These are phyloP conservation scores for Ptychoptera contaminata DNA, from an alignment of 2,888 invertebrate species.

Conservation along the genomic window DNA sequence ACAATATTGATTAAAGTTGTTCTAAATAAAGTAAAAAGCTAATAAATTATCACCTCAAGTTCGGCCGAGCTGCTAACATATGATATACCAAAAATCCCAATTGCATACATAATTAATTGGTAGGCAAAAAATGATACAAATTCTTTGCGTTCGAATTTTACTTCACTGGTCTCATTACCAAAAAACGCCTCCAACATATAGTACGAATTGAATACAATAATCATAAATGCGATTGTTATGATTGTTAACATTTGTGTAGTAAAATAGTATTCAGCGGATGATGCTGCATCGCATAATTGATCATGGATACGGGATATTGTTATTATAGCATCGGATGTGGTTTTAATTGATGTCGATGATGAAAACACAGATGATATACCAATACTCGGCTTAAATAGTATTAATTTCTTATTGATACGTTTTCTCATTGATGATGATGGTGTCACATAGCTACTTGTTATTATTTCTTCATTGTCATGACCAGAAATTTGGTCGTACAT, in stretches of 20 bases:
- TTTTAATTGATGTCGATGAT: background rate
- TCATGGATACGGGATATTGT: constrained; percentile 14
- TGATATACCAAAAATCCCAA: constrained; percentile 23
- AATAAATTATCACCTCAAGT: constrained; percentile 16
- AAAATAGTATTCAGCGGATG: constrained; percentile 25
- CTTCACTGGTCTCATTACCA: constrained; percentile 22
- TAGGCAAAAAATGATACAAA: constrained; percentile 25
- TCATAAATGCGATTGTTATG: constrained; percentile 24
- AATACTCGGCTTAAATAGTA: background rate
- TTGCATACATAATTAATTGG: constrained; percentile 24
- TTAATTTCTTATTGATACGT: no score
- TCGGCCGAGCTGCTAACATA: constrained; percentile 23
- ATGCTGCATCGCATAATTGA: constrained; percentile 24
- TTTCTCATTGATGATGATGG: no score
- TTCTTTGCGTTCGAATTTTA: constrained; percentile 21
- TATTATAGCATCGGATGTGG: no score
- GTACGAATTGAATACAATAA: constrained; percentile 26
- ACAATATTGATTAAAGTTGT: no score
- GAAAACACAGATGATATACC: background rate
- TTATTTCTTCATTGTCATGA: no score
- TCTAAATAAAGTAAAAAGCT: background rate
- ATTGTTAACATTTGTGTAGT: constrained; percentile 24
- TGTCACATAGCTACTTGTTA: no score
- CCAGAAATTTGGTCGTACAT: no score
- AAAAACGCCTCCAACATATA: constrained; percentile 22